A percentile compares a stretch with the other conserved stretches of the same genome.
Evolutionary conservation across 1,140 invertebrate species (phyloP).

Genomic region (Acromyrmex heyeri): DNA sequence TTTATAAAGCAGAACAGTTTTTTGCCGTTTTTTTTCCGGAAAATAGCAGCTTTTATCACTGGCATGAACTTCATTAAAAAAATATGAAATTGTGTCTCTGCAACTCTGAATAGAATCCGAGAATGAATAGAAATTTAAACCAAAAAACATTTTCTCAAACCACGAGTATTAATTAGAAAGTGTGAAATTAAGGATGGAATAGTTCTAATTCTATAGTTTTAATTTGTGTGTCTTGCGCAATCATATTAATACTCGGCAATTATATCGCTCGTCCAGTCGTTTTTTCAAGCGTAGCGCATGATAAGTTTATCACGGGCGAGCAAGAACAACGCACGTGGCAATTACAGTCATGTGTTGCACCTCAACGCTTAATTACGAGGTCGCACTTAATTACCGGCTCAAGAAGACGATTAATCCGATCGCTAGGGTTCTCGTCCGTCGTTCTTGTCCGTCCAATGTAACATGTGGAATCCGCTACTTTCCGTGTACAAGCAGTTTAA

Average conservation of each 20-base stretch:
- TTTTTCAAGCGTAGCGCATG: neutral
- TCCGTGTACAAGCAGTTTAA: neutral
- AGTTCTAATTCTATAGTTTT: neutral
- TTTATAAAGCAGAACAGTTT: too few relatives aligned
- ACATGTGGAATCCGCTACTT: neutral
- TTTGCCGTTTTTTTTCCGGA: too few relatives aligned
- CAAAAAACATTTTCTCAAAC: neutral
- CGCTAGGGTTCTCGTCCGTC: neutral
- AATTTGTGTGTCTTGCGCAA: neutral
- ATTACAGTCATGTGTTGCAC: slow-evolving; percentile 40
- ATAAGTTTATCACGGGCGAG: neutral
- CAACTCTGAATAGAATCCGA: too few relatives aligned
- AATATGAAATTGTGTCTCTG: too few relatives aligned
- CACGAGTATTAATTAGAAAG: neutral
- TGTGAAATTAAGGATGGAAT: neutral
- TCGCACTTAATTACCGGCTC: slow-evolving; percentile 33
- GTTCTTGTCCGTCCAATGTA: neutral
- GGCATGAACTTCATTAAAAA: too few relatives aligned
- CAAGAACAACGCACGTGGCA: neutral
- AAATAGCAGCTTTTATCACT: too few relatives aligned
- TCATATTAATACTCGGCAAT: neutral
- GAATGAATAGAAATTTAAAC: neutral
- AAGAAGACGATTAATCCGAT: slow-evolving; percentile 38
- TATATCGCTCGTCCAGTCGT: neutral
- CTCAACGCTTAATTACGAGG: slow-evolving; percentile 25